Base-by-base conservation (phyloP, 1,140 invertebrate genomes). In the Macrosteles quadrilineatus region DNA sequence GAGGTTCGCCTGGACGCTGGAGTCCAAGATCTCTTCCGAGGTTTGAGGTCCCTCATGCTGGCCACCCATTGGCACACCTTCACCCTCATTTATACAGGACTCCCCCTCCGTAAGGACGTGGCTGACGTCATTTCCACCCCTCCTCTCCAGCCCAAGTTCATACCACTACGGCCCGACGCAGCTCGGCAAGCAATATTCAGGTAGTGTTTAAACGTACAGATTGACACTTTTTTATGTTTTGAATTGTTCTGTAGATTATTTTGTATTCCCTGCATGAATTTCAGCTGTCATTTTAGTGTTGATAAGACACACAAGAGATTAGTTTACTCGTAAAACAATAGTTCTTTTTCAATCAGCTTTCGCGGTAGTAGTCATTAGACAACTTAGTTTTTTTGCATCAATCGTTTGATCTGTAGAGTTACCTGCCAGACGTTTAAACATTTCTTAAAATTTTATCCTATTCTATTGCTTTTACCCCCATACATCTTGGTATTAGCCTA, bases 51-150 rank as follows among this genome's bases (percentile, higher is more conserved):
- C 1, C 63, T 76, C 1, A 65, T 76, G 11, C 17, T 75, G 25
- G 69, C 72, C 1, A 73, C 74, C n/a, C 73, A 75, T 21, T 76
- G 76, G 76, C 74, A 76, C 71, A 67, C 73, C 6, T 76, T 74
- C 66, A 74, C 71, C 57, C 53, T 76, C 30, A 73, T 76, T 19
- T 69, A 70, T 21, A 67, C 71, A 4, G 70, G 63, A 9, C 68
- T 70, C 12, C 63, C 71, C n/a, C 57, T 73, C 3, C 45, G 71
- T 40, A 63, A 53, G 3, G 36, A 65, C 12, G 57, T 69, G 32
- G 36, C 70, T 11, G 64, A 45, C 12, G 32, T 55, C 11, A 45
- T 71, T 1, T 27, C 43, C 17, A 12, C 31, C 19, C 66, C 69
- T n/a, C 71, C 73, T 0, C 69, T 73, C 0, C 43, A 53, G 27